Evolutionary conservation across 2,113 vertebrate genomes (phyloP).

Genomic region (Puffinus mauretanicus): DNA sequence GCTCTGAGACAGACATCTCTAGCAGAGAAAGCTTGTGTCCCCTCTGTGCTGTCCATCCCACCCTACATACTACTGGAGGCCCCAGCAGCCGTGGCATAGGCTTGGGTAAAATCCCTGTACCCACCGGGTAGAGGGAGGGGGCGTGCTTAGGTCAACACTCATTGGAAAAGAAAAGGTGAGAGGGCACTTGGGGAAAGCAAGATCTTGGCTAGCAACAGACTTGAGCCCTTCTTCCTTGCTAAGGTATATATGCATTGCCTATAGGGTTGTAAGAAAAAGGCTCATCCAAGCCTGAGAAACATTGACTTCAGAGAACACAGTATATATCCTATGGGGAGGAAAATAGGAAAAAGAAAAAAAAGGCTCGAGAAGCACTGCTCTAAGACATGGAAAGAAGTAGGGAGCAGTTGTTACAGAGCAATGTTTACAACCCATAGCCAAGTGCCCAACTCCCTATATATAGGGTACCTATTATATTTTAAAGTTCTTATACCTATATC

Average conservation of each 20-base stretch:
- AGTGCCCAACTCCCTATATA: background rate
- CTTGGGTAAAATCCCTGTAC: background rate
- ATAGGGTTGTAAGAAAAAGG: background rate
- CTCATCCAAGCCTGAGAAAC: background rate
- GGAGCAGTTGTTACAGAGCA: no score
- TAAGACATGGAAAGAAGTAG: background rate
- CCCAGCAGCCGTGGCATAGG: no score
- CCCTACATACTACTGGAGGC: background rate
- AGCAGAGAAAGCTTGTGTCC: background rate
- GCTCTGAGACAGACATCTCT: background rate
- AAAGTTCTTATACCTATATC: rapidly evolving
- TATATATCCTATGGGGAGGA: background rate
- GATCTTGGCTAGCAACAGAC: no score
- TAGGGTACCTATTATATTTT: background rate
- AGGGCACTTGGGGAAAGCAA: background rate
- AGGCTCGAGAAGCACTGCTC: background rate
- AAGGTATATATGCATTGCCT: background rate
- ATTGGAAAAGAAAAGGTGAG: background rate
- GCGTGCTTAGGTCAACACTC: background rate
- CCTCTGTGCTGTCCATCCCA: background rate
- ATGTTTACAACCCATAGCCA: background rate
- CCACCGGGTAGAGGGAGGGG: background rate
- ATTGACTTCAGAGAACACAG: background rate
- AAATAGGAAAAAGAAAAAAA: background rate
- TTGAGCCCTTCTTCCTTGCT: background rate